Evolutionary conservation across 2,113 vertebrate species (phyloP).

Genomic region (Zapus hudsonius): DNA sequence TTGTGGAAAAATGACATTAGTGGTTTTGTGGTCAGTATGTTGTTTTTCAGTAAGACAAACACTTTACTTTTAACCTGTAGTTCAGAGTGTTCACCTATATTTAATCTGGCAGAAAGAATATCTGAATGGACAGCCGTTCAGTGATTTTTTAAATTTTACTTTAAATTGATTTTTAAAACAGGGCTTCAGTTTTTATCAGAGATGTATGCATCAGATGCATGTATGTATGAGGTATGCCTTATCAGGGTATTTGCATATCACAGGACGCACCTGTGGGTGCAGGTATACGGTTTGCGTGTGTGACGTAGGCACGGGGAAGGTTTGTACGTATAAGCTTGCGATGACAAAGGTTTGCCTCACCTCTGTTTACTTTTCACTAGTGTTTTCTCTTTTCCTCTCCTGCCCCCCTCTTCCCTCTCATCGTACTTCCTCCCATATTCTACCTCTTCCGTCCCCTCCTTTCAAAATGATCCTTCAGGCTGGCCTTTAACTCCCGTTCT

Average conservation of each 20-base stretch:
- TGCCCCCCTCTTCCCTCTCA: background rate
- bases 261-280: too few relatives aligned
- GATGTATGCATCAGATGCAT: background rate
- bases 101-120: background rate
- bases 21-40: conserved; percentile 14
- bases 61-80: background rate
- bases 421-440: too few relatives aligned
- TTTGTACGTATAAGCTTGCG: background rate
- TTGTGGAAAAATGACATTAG: background rate
- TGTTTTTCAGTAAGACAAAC: conserved; percentile 21
- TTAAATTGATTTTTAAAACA: background rate
- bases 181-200: background rate
- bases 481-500: background rate
- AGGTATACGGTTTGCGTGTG: too few relatives aligned
- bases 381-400: background rate
- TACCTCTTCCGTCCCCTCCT: background rate
- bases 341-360: background rate
- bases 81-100: background rate
- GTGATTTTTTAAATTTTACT: background rate
- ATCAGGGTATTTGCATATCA: too few relatives aligned
- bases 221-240: background rate
- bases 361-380: background rate
- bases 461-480: background rate
- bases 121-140: background rate
- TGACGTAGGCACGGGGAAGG: too few relatives aligned